Percentiles rank a stretch among this genome's conserved stretches.
Conservation (phyloP, 2,888 invertebrate genomes). For the Onthophagus sagittarius region DNA sequence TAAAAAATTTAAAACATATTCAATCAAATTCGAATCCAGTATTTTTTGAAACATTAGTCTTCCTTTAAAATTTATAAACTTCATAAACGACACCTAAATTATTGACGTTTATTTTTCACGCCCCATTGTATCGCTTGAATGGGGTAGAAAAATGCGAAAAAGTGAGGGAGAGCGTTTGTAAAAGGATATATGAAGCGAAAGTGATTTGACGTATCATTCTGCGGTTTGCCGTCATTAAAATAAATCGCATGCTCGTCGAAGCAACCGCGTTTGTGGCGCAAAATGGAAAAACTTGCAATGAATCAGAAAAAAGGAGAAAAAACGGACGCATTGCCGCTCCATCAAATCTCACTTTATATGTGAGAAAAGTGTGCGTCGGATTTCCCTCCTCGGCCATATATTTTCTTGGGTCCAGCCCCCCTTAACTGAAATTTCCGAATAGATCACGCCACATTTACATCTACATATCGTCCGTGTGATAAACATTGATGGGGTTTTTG, state of each 20-base stretch:
- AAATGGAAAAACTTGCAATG: slow-evolving; percentile 8
- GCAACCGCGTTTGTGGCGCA: not conserved
- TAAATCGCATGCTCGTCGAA: not conserved
- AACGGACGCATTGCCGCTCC: slow-evolving; percentile 1
- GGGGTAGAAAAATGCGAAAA: slow-evolving; percentile 5
- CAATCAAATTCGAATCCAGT: no score
- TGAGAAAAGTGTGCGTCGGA: slow-evolving; percentile 6
- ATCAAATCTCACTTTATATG: slow-evolving; percentile 12
- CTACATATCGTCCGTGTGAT: slow-evolving; percentile 7
- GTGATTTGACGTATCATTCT: slow-evolving; percentile 8
- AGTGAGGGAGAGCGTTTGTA: slow-evolving; percentile 1
- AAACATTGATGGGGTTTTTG: slow-evolving; percentile 6
- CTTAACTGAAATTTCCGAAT: not conserved
- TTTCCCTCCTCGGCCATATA: slow-evolving; percentile 1
- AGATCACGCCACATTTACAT: slow-evolving; percentile 12
- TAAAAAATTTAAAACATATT: no score
- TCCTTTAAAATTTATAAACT: no score
- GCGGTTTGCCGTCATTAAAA: not conserved
- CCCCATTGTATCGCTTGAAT: not conserved
- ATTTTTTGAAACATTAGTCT: no score
- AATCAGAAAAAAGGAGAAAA: slow-evolving; percentile 1
- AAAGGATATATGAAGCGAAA: slow-evolving; percentile 8
- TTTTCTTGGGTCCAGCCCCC: slow-evolving; percentile 2
- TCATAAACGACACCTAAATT: not conserved
- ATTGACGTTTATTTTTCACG: slow-evolving; percentile 6